A percentile compares a stretch with the other conserved stretches of the same genome.
These are phyloP conservation scores for Troilus luridus DNA, from an alignment of 2,888 invertebrate species.

Conservation along the genomic window DNA sequence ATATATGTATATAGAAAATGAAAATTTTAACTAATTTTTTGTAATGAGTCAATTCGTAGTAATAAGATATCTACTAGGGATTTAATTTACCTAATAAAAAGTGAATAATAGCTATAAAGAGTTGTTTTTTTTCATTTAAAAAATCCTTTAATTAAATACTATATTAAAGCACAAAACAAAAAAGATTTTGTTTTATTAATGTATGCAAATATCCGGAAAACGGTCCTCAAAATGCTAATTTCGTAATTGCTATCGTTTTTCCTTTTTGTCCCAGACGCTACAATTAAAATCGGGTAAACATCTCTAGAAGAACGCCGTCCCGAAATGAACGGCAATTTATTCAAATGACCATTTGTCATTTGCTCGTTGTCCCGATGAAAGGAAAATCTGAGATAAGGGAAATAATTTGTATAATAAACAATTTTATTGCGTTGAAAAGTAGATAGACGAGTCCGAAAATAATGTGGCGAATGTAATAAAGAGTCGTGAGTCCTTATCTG, in stretches of 20 bases:
- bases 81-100: neutral
- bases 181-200: conserved; percentile 21
- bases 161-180: neutral
- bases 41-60: too few relatives aligned
- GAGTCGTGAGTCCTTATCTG: neutral
- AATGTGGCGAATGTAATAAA: neutral
- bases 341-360: neutral
- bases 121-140: neutral
- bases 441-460: neutral
- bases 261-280: neutral
- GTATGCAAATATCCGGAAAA: neutral
- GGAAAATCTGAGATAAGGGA: neutral
- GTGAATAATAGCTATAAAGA: neutral
- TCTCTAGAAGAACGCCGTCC: neutral
- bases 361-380: neutral
- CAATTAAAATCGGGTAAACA: neutral
- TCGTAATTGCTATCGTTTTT: neutral
- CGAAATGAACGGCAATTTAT: neutral
- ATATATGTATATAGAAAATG: too few relatives aligned
- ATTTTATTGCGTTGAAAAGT: neutral
- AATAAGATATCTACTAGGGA: neutral
- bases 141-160: conserved; percentile 4
- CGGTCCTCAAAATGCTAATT: conserved; percentile 36
- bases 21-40: too few relatives aligned
- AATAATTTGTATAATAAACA: neutral